Conservation (phyloP, 2,888 invertebrate genomes). For the Craniophora ligustri region DNA sequence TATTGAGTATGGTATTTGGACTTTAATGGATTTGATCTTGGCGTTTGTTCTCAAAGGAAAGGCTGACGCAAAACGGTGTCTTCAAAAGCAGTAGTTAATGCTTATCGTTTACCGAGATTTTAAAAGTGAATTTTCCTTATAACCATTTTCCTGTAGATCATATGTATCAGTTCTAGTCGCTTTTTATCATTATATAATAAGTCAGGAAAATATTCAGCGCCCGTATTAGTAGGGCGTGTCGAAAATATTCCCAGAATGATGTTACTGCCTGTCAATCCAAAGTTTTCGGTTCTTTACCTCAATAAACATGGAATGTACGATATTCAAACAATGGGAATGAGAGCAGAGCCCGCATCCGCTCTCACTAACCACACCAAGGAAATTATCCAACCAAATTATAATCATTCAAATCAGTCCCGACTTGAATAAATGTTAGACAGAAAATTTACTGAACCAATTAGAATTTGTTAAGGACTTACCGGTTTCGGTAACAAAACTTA, state of each 20-base stretch:
- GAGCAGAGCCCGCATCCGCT: constrained; percentile 41
- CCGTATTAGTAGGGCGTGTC: constrained; percentile 6
- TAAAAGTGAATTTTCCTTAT: too few species aligned
- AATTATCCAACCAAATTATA: constrained; percentile 36
- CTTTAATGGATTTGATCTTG: too few species aligned
- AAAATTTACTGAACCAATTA: constrained; percentile 18
- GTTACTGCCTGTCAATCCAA: constrained; percentile 2
- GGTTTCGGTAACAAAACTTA: background rate
- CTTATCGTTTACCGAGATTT: too few species aligned
- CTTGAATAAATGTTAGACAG: constrained; percentile 17
- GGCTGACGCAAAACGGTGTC: too few species aligned
- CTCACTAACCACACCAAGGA: constrained; percentile 25
- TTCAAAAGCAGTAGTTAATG: too few species aligned
- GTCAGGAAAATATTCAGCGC: constrained; percentile 3
- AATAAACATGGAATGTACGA: constrained; percentile 40
- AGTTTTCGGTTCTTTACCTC: constrained; percentile 46
- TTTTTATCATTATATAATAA: background rate
- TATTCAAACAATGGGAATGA: constrained; percentile 38
- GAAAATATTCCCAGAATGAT: constrained; percentile 9
- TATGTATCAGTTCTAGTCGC: background rate
- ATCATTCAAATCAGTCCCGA: constrained; percentile 8
- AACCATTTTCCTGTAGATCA: background rate
- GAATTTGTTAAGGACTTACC: constrained; percentile 1
- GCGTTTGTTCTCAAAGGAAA: too few species aligned
- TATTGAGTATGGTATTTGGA: too few species aligned